phyloP scores from a whole-genome alignment of 2,888 invertebrate genomes.

The Alentia gelatinosa region DNA sequence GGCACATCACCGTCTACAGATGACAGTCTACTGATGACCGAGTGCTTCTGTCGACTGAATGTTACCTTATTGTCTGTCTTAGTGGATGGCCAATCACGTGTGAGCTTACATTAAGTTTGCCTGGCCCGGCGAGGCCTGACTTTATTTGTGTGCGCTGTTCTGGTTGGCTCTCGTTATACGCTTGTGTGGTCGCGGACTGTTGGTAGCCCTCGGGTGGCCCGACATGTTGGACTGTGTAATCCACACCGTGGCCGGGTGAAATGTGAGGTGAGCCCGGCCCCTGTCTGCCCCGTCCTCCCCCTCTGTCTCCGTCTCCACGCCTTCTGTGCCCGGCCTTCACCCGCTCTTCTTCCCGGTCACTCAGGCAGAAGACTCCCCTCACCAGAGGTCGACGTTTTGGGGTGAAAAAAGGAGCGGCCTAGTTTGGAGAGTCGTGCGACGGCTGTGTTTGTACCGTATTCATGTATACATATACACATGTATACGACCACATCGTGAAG shows the following conservation, averaged over 20 bases:
- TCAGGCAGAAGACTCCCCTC: background rate
- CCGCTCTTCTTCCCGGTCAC: background rate
- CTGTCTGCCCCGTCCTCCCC: background rate
- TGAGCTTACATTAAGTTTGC: slow-evolving; percentile 40
- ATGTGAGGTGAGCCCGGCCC: background rate
- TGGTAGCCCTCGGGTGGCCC: background rate
- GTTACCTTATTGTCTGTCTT: background rate
- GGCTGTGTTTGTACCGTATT: too few species aligned
- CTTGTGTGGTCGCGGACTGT: background rate
- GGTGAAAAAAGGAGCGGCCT: too few species aligned
- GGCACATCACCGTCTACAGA: background rate
- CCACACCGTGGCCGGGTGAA: background rate
- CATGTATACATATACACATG: too few species aligned
- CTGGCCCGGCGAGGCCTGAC: background rate
- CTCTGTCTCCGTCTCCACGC: background rate
- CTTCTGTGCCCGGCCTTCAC: background rate
- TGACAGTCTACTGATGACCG: background rate
- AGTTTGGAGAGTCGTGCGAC: too few species aligned
- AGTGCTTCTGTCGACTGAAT: background rate
- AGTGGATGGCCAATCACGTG: background rate
- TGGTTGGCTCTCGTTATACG: slow-evolving; percentile 31
- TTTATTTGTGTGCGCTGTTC: slow-evolving; percentile 12
- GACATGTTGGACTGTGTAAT: slow-evolving; percentile 8
- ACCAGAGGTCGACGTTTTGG: too few species aligned
- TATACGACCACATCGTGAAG: too few species aligned